phyloP scores from a whole-genome alignment of 2,113 vertebrate species.

The Recurvirostra avosetta region DNA sequence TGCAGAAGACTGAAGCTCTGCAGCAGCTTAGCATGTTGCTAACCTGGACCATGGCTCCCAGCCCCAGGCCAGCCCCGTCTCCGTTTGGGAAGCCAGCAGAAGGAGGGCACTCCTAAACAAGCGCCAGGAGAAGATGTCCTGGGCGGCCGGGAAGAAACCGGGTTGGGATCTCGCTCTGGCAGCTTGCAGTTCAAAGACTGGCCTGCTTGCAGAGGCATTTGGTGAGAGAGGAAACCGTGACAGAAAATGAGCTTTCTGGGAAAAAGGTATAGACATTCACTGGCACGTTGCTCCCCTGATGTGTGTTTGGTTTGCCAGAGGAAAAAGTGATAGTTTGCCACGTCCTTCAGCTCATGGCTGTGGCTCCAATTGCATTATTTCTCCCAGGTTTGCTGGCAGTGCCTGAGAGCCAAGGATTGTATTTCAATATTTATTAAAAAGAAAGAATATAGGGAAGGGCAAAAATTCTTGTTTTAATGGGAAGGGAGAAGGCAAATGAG shows the following conservation, averaged over 20 bases:
- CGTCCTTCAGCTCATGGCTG: neutral
- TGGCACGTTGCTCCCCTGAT: neutral
- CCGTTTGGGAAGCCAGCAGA: too few species aligned
- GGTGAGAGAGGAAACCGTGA: neutral
- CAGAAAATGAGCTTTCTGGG: neutral
- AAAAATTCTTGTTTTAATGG: neutral
- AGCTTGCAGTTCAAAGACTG: rapidly evolving
- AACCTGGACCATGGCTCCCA: too few species aligned
- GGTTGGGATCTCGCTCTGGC: rapidly evolving
- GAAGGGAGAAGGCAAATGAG: neutral
- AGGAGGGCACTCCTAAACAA: neutral
- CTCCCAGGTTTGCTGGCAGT: neutral
- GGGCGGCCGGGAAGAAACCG: rapidly evolving
- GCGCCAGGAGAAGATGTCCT: rapidly evolving
- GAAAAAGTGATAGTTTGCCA: neutral
- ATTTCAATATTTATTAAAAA: neutral
- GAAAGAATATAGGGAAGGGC: neutral
- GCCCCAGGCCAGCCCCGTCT: too few species aligned
- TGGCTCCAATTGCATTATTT: neutral
- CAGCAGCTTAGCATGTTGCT: neutral
- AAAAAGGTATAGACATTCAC: neutral
- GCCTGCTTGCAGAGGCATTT: neutral
- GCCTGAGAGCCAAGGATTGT: neutral
- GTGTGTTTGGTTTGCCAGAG: neutral
- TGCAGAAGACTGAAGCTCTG: neutral